Evolutionary conservation across 1,140 invertebrate species (phyloP).

Genomic region (Adoxophyes honmai): DNA sequence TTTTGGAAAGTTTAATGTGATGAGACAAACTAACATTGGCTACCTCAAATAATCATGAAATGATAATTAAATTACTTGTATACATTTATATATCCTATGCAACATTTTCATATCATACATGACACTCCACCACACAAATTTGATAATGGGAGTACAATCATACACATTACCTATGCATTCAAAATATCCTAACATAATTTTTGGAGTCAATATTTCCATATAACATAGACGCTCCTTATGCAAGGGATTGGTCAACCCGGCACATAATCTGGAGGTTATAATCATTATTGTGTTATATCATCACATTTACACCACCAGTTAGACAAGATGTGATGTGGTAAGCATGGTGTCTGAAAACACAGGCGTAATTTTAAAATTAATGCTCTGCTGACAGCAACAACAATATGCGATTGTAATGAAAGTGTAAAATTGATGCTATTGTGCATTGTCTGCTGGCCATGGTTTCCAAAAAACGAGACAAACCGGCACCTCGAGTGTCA

Average conservation of each 20-base stretch:
- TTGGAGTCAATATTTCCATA: slow-evolving; percentile 63
- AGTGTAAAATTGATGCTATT: background rate
- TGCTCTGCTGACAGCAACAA: too few species aligned
- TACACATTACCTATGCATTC: slow-evolving; percentile 63
- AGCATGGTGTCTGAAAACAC: too few species aligned
- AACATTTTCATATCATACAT: slow-evolving; percentile 41
- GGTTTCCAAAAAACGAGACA: background rate
- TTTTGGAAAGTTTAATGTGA: background rate
- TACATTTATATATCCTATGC: slow-evolving; percentile 46
- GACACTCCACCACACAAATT: slow-evolving; percentile 57
- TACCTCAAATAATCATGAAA: background rate
- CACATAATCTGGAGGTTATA: slow-evolving; percentile 15
- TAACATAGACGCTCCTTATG: slow-evolving; percentile 43
- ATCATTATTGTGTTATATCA: too few species aligned
- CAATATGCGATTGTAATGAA: background rate
- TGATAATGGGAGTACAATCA: slow-evolving; percentile 53
- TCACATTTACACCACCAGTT: too few species aligned
- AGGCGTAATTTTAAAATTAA: too few species aligned
- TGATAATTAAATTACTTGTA: slow-evolving; percentile 54
- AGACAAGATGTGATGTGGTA: too few species aligned
- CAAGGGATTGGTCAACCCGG: slow-evolving; percentile 51
- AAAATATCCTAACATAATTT: slow-evolving; percentile 65
- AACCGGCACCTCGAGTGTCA: background rate
- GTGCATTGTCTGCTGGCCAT: slow-evolving; percentile 1
- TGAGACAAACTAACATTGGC: background rate